Base-by-base conservation (phyloP, 2,888 invertebrate species). In the Tanypteryx hageni region DNA sequence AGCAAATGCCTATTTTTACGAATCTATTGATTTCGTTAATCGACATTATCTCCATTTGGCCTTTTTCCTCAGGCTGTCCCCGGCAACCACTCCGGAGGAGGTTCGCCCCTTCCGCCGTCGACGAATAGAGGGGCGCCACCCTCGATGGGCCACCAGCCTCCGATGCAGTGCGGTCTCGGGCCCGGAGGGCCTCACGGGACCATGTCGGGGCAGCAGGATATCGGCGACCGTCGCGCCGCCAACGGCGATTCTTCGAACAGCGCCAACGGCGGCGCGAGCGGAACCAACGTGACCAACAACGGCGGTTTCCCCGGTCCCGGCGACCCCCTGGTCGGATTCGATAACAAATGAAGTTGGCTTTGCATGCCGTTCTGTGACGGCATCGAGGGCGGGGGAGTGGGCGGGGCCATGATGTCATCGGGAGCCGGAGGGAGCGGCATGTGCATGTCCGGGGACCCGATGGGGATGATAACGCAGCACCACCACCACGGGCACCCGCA, bases 291-390 rank as follows among this genome's bases (percentile, higher is more conserved):
- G 44, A 64, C 89, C 89, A 89, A 89, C 64, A 89, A 89, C 64
- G 89, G 89, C 16, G 89, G 89, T 5, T 89, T 89, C 68, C 89
- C 89, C 44, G 83, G 83, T 44, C 83, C 83, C 64, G 64, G 89
- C 68, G 89, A 89, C 89, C 89, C 89, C 18, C 64, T 89, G 89
- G 89, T 89, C 89, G 89, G 89, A 3, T 89, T 89, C 31, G 89
- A 89, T 11, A 89, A 89, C 56, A 89, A 89, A 89, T 89, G 89
- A 89, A 89, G 89, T 89, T 89, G 89, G 89, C 89, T 89, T 89
- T 89, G 89, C 64, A 89, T 89, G 89, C 89, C 89, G 89, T 89
- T 89, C 89, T 89, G 89, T 64, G 89, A 89, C 89, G 89, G 89
- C 89, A 89, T 89, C 31, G 89, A 89, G 7, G 86, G 59, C 11